A percentile compares a stretch with the other conserved stretches of the same genome.
These are phyloP conservation scores for Actinia equina DNA, from an alignment of 64 coral and sea anemone genomes.

Conservation along the genomic window DNA sequence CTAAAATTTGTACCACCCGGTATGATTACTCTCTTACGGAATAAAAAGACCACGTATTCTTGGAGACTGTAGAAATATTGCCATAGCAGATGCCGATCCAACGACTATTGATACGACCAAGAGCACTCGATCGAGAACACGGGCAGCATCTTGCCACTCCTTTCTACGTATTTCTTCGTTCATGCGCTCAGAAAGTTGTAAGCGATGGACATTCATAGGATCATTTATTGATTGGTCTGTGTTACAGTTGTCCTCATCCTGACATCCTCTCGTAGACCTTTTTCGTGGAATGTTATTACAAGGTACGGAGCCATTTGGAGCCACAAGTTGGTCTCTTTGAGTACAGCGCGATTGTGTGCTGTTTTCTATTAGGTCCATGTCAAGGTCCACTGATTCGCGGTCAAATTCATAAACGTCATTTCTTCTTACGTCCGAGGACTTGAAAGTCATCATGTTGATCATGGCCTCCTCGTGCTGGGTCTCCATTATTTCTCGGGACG, in stretches of 20 bases:
- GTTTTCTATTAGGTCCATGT: conserved; percentile 77
- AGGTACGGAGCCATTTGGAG: conserved; percentile 71
- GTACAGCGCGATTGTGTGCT: conserved; percentile 17
- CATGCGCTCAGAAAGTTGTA: conserved; percentile 36
- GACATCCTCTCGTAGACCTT: conserved; percentile 32
- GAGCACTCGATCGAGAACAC: conserved; percentile 74
- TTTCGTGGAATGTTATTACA: conserved; percentile 41
- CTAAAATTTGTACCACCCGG: too few relatives aligned
- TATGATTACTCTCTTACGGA: conserved; percentile 16
- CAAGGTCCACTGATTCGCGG: conserved; percentile 83
- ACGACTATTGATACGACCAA: conserved; percentile 74
- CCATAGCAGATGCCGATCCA: conserved; percentile 79
- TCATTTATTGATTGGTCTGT: not conserved
- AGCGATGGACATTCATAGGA: conserved; percentile 2
- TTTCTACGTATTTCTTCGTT: conserved; percentile 77
- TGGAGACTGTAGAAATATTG: conserved; percentile 84
- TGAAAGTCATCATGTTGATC: conserved; percentile 57
- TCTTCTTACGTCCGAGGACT: conserved; percentile 53
- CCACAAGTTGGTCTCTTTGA: conserved; percentile 57
- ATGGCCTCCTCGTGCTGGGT: conserved; percentile 41
- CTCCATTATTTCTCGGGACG: not conserved
- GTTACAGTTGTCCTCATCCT: conserved; percentile 32
- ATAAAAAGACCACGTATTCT: conserved; percentile 82
- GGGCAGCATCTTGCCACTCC: conserved; percentile 89
- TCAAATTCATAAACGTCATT: conserved; percentile 75